Base-by-base conservation (phyloP, 2,888 invertebrate genomes). In the Agrypnus murinus region DNA sequence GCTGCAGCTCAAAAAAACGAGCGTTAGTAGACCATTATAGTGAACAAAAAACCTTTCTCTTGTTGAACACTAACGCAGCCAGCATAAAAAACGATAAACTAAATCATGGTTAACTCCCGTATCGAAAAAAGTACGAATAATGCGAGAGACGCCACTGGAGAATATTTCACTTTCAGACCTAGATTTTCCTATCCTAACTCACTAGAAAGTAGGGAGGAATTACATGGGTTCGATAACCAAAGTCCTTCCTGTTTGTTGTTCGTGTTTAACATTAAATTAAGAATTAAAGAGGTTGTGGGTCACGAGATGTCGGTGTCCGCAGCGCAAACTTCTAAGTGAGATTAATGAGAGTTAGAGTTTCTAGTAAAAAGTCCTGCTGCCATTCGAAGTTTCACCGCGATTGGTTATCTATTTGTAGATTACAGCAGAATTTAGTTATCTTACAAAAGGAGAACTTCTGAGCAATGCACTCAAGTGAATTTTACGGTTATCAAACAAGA, bases 251-350 rank as follows among this genome's bases (percentile, higher is more conserved):
- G 10, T 60, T 50, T 34, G 46, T 63, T 50, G 38, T 67, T 50
- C 25, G 60, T 67, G 60, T 53, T 60, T 67, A 59, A 67, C 59
- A 67, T 58, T 64, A 65, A 64, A 64, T 69, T 69, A 65, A 58
- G 64, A 69, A 69, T 64, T 69, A 69, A 59, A 59, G 59, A 69
- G 50, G 40, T 50, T 69, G 46, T 31, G 59, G 69, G 65, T 69
- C 69, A 65, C 64, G 58, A 69, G 32, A 69, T 69, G 69, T 64
- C 55, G 48, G 17, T 53, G 59, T 60, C 46, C 67, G 64, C 38
- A 64, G 19, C 48, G 58, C 19, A 69, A 69, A 69, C 58, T 69
- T 64, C 53, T 69, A 69, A 69, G 69, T 69, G 65, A 69, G 69
- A 69, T 69, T 65, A 69, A 69, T 65, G 69, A 46, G 15, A 55